Conservation (phyloP, 2,888 invertebrate species). For the Archips xylosteana region DNA sequence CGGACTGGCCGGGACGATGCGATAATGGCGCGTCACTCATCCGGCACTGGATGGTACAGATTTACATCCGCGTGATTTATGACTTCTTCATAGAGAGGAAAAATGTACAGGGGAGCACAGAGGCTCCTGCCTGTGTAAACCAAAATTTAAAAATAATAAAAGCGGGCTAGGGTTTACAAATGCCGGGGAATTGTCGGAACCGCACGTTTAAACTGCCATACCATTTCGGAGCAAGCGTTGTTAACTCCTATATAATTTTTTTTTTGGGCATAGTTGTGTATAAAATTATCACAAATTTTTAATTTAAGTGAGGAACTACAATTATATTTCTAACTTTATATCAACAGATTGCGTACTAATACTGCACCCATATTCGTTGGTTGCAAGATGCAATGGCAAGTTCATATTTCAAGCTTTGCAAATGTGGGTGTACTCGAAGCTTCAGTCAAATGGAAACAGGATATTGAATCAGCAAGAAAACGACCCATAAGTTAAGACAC, state of each 20-base stretch:
- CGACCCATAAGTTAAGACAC: slow-evolving; percentile 56
- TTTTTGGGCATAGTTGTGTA: background rate
- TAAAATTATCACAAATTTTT: too few relatives aligned
- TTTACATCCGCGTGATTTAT: slow-evolving; percentile 84
- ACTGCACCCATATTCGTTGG: too few relatives aligned
- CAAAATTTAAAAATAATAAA: slow-evolving; percentile 21
- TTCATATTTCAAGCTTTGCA: background rate
- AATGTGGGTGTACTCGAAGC: slow-evolving; percentile 41
- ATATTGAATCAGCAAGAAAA: slow-evolving; percentile 75
- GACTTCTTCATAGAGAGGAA: slow-evolving; percentile 83
- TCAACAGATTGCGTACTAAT: background rate
- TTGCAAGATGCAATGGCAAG: background rate
- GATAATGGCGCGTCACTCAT: slow-evolving; percentile 85
- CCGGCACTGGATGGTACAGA: slow-evolving; percentile 81
- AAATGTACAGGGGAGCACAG: slow-evolving; percentile 74
- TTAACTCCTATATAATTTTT: background rate
- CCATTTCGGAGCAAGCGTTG: background rate
- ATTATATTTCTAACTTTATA: background rate
- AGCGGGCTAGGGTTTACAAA: background rate
- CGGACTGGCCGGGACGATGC: slow-evolving; percentile 57
- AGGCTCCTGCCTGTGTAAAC: slow-evolving; percentile 42
- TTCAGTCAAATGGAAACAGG: slow-evolving; percentile 74
- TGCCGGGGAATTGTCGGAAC: background rate
- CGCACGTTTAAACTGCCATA: background rate
- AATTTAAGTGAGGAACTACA: background rate